Conservation (phyloP, 1,140 invertebrate genomes). For the Vanessa tameamea region DNA sequence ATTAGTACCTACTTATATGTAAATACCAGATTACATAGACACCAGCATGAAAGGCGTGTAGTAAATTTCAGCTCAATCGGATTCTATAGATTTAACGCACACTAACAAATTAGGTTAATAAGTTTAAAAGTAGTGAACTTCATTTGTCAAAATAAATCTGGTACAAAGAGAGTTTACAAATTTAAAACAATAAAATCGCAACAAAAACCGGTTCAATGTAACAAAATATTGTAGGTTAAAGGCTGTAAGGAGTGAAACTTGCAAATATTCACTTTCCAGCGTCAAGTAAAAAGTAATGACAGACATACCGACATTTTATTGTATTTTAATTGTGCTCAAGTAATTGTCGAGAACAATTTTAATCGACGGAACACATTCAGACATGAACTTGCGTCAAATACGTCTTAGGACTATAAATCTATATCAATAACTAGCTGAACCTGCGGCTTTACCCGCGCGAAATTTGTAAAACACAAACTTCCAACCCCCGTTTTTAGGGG, state of each 20-base stretch:
- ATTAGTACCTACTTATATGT: too few relatives aligned
- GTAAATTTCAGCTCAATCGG: too few relatives aligned
- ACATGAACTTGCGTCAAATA: neutral
- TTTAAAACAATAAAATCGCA: too few relatives aligned
- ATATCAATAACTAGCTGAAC: neutral
- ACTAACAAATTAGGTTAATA: too few relatives aligned
- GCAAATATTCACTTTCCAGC: neutral
- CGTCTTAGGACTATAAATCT: neutral
- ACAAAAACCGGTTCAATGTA: neutral
- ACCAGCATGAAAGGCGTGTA: too few relatives aligned
- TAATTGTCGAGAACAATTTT: neutral
- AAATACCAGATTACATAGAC: too few relatives aligned
- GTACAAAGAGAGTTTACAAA: too few relatives aligned
- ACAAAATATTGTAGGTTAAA: neutral
- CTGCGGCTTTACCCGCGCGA: neutral
- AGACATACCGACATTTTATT: slow-evolving; percentile 4
- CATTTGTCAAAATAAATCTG: neutral
- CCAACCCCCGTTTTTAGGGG: too few relatives aligned
- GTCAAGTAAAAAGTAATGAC: neutral
- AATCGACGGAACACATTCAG: neutral
- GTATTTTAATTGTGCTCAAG: neutral
- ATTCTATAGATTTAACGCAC: too few relatives aligned
- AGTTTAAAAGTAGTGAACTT: neutral
- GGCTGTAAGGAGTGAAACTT: neutral
- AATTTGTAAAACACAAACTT: too few relatives aligned